These are phyloP conservation scores for Psittacula cyanocephala DNA, from an alignment of 2,113 vertebrate genomes.

Conservation along the genomic window DNA sequence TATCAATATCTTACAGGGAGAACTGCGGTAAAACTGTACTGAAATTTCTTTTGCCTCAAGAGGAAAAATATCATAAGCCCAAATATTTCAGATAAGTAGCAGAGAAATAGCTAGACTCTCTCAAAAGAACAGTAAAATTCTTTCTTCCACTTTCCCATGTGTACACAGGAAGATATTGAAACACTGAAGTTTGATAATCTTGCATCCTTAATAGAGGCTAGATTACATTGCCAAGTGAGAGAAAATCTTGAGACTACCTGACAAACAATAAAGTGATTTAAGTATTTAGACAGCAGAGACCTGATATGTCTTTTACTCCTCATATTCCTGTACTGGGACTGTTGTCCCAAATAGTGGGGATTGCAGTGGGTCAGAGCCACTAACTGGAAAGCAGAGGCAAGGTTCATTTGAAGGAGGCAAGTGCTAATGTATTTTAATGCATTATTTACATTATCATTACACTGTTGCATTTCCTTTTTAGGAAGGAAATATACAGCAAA, in stretches of 20 bases:
- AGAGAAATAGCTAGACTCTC: neutral
- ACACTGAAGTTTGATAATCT: neutral
- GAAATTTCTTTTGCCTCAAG: neutral
- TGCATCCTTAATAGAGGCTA: neutral
- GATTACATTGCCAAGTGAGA: neutral
- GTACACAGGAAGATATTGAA: neutral
- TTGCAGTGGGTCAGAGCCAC: neutral
- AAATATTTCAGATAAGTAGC: neutral
- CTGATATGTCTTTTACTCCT: neutral
- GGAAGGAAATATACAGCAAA: neutral
- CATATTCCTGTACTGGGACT: neutral
- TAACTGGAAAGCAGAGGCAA: neutral
- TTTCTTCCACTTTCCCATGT: neutral
- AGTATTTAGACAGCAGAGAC: neutral
- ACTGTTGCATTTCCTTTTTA: neutral
- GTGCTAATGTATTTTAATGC: neutral
- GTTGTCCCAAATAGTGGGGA: neutral
- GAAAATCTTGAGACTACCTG: neutral
- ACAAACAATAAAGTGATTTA: neutral
- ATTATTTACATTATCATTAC: neutral
- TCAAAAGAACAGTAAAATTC: neutral
- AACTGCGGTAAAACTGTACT: neutral
- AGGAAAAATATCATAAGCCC: neutral
- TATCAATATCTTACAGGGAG: neutral
- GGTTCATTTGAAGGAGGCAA: neutral